phyloP scores from a whole-genome alignment of 1,140 invertebrate species.

The Zaprionus nigranus region DNA sequence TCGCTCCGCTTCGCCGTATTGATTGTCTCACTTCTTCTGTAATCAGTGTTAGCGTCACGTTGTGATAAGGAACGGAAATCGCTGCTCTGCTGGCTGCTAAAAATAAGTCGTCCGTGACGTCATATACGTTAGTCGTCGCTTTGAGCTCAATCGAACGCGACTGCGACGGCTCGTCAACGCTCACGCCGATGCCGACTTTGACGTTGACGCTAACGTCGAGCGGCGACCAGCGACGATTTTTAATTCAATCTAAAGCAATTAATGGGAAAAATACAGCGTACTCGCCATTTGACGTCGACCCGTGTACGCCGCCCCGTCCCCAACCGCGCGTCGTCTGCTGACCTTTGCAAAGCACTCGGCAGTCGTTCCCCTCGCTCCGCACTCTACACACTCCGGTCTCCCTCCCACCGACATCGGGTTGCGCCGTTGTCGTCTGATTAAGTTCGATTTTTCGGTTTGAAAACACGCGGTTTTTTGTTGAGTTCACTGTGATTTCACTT shows the following conservation, averaged over 20 bases:
- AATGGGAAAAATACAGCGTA: constrained; percentile 52
- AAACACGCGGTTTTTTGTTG: constrained; percentile 61
- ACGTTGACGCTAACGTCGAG: constrained; percentile 3
- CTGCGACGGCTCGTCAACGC: not conserved
- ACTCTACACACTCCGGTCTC: not conserved
- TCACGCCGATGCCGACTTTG: not conserved
- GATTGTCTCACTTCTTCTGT: constrained; percentile 10
- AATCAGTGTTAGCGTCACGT: constrained; percentile 44
- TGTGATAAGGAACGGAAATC: constrained; percentile 63
- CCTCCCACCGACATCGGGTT: not conserved
- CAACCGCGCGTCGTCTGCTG: constrained; percentile 42
- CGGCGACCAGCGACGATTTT: constrained; percentile 32
- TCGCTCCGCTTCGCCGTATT: constrained; percentile 6
- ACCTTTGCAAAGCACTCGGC: constrained; percentile 55
- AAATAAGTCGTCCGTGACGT: constrained; percentile 60
- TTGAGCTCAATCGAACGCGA: constrained; percentile 3
- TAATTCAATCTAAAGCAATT: constrained; percentile 83
- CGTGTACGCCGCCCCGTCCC: not conserved
- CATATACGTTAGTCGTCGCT: constrained; percentile 46
- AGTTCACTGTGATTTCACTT: constrained; percentile 61
- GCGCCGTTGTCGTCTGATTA: constrained; percentile 39
- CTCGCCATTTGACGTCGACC: constrained; percentile 40
- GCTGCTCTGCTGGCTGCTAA: constrained; percentile 5
- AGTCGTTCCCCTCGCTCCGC: not conserved
- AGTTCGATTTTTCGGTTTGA: constrained; percentile 71